phyloP scores from a whole-genome alignment of 1,140 invertebrate species.

The Drosophila hydei region DNA sequence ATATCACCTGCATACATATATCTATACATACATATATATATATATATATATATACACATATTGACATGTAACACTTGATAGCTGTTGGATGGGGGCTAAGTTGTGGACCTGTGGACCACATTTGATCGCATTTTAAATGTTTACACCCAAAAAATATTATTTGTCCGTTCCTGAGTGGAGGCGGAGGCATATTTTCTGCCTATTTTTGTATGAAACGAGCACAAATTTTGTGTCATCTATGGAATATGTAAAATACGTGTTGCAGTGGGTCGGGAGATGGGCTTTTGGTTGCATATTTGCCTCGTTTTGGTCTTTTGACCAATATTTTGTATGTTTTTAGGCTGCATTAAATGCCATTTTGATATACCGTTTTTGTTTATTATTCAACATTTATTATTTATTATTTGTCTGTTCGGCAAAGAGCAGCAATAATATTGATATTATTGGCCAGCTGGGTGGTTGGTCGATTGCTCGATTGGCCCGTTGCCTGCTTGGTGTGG shows the following conservation, averaged over 20 bases:
- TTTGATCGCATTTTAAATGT: conserved; percentile 60
- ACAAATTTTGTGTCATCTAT: conserved; percentile 25
- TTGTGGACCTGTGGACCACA: conserved; percentile 4
- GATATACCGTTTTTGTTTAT: conserved; percentile 21
- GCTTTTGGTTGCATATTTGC: conserved; percentile 13
- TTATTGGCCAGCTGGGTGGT: neutral
- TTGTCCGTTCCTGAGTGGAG: neutral
- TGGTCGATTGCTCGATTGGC: too few relatives aligned
- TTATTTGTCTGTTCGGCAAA: conserved; percentile 26
- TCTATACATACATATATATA: conserved; percentile 15
- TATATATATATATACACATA: conserved; percentile 25
- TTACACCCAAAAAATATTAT: conserved; percentile 34
- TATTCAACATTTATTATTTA: conserved; percentile 49
- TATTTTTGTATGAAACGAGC: conserved; percentile 1
- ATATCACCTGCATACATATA: conserved; percentile 38
- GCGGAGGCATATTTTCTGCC: conserved; percentile 26
- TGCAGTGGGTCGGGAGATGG: neutral
- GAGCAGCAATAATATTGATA: conserved; percentile 17
- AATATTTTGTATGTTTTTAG: conserved; percentile 28
- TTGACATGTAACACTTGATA: conserved; percentile 39
- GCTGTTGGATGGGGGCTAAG: neutral
- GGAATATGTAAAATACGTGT: conserved; percentile 52
- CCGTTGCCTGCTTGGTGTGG: too few relatives aligned
- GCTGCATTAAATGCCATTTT: conserved; percentile 40
- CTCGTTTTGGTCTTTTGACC: conserved; percentile 34